Conservation (phyloP, 2,888 invertebrate genomes). For the Standfussiana lucernea region DNA sequence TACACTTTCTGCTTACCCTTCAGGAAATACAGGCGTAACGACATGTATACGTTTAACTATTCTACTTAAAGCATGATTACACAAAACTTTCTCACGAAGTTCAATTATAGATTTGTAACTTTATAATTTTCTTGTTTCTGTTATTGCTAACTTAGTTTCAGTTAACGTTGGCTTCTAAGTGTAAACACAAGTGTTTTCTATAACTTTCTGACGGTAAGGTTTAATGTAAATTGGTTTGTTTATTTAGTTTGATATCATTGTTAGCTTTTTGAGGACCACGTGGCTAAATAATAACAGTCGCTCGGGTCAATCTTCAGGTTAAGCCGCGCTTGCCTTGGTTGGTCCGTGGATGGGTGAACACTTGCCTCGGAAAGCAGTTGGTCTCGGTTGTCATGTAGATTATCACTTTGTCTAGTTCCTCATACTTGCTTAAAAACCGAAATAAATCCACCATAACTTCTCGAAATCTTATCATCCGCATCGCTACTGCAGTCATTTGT, state of each 20-base stretch:
- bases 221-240: not conserved
- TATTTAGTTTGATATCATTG: not conserved
- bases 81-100: not conserved
- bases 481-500: constrained; percentile 46
- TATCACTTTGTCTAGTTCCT: not conserved
- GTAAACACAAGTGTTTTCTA: constrained; percentile 12
- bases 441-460: constrained; percentile 17
- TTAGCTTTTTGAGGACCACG: not conserved
- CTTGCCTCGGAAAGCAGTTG: too few relatives aligned
- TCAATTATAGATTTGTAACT: not conserved
- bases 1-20: too few relatives aligned
- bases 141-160: constrained; percentile 2
- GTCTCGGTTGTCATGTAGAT: too few relatives aligned
- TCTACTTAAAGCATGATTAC: too few relatives aligned
- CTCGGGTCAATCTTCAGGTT: too few relatives aligned
- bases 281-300: too few relatives aligned
- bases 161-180: not conserved
- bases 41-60: too few relatives aligned
- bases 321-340: too few relatives aligned
- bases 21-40: too few relatives aligned
- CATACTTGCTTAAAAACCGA: not conserved
- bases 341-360: too few relatives aligned
- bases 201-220: not conserved
- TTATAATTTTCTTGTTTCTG: constrained; percentile 5
- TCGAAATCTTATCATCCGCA: constrained; percentile 21